Percentiles rank a stretch among this genome's conserved stretches.
Conservation (phyloP, 1,140 invertebrate genomes). For the Drosophila subpulchrella region DNA sequence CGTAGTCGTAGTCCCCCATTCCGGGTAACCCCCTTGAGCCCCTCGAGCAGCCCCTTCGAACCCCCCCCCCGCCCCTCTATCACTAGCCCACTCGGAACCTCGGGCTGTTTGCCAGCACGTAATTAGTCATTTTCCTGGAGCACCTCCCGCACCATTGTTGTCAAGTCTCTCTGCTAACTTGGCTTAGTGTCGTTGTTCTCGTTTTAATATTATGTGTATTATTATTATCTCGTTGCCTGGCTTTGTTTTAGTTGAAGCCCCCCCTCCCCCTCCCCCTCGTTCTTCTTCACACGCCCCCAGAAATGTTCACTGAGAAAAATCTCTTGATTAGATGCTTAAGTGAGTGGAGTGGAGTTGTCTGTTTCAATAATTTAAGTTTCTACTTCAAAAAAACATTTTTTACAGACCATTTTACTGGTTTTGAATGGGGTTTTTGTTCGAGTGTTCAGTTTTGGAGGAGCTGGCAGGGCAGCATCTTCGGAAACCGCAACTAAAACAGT, state of each 20-base stretch:
- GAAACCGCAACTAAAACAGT: constrained; percentile 69
- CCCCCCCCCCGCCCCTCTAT: not conserved
- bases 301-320: constrained; percentile 7
- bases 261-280: constrained; percentile 47
- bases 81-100: constrained; percentile 5
- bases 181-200: constrained; percentile 69
- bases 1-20: not conserved
- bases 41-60: not conserved
- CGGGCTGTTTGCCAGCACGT: constrained; percentile 36
- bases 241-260: constrained; percentile 53
- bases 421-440: not conserved
- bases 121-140: constrained; percentile 78
- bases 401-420: too few relatives aligned
- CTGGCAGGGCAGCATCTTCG: constrained; percentile 55
- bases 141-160: constrained; percentile 49
- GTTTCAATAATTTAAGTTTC: too few relatives aligned
- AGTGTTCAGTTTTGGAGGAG: constrained; percentile 1
- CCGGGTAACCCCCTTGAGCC: not conserved
- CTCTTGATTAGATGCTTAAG: not conserved
- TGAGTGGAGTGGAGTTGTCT: not conserved
- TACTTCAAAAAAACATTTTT: too few relatives aligned
- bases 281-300: constrained; percentile 70
- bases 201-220: constrained; percentile 68
- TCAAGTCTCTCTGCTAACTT: constrained; percentile 22
- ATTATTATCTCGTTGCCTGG: constrained; percentile 65